Base-by-base conservation (phyloP, 2,888 invertebrate species). In the Crossocerus cetratus region DNA sequence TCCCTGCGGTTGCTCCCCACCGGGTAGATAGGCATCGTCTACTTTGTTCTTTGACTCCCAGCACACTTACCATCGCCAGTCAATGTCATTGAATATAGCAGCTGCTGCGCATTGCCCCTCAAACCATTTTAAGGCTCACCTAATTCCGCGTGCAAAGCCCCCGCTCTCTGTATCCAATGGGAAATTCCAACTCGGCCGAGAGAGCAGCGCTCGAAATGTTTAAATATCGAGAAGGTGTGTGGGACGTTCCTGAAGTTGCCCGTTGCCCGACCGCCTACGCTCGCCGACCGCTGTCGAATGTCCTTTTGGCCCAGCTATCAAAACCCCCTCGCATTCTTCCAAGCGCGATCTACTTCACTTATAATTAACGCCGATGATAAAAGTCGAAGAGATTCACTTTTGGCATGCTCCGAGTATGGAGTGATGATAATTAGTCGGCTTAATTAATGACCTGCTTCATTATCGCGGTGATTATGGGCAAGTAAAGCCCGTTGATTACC, bases 211-310 rank as follows among this genome's bases (percentile, higher is more conserved):
- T 57, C 43, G 49, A 72, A 70, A 74, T 61, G 70, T 74, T 56
- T 60, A 65, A 53, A 21, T 75, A 75, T 74, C 69, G 54, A 60
- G 62, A 69, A 68, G 65, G 58, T 16, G 22, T 74, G 75, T 75
- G 69, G 75, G 75, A 59, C 49, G 74, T 63, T 69, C 20, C 74
- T n/a, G n/a, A n/a, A n/a, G n/a, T n/a, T n/a, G n/a, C n/a, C n/a
- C n/a, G n/a, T n/a, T n/a, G n/a, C n/a, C n/a, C n/a, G n/a, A 58
- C 74, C 65, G 60, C 75, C 75, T 69, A 75, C 75, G 74, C 61
- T 69, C 73, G 44, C 75, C 74, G 74, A 74, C 23, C 53, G n/a
- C n/a, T n/a, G 32, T 63, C 65, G 43, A 73, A 60, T 69, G 62
- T 65, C 60, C 60, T 56, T 74, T 60, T 63, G 65, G 72, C 69